Evolutionary conservation across 2,888 invertebrate species (phyloP).

Genomic region (Sphaeridia pumilis): DNA sequence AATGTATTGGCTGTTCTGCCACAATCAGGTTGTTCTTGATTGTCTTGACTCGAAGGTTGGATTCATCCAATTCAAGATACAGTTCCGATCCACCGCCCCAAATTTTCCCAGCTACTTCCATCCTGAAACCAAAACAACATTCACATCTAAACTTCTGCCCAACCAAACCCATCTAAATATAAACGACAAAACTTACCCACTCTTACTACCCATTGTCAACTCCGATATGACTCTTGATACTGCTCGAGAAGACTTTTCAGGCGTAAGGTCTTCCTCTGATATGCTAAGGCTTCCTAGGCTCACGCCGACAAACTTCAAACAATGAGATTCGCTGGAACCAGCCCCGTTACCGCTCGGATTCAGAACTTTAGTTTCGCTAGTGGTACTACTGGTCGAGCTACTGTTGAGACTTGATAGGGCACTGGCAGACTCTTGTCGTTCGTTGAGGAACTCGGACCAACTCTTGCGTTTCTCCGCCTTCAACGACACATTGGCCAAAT

Average conservation of each 20-base stretch:
- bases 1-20: slow-evolving; percentile 87
- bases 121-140: too few relatives aligned
- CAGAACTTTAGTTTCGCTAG: neutral
- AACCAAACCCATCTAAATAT: too few relatives aligned
- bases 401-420: slow-evolving; percentile 7
- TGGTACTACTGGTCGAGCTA: neutral
- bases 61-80: slow-evolving; percentile 89
- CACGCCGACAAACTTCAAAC: slow-evolving; percentile 23
- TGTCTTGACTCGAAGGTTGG: slow-evolving; percentile 80
- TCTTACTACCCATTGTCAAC: slow-evolving; percentile 49
- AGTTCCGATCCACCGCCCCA: slow-evolving; percentile 96
- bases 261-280: slow-evolving; percentile 85
- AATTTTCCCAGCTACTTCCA: slow-evolving; percentile 33
- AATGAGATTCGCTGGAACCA: neutral
- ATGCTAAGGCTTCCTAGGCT: slow-evolving; percentile 47
- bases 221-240: slow-evolving; percentile 96
- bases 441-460: slow-evolving; percentile 29
- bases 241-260: slow-evolving; percentile 85
- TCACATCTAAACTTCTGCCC: too few relatives aligned
- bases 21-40: slow-evolving; percentile 69
- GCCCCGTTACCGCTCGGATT: neutral
- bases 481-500: slow-evolving; percentile 2
- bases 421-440: slow-evolving; percentile 12
- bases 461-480: slow-evolving; percentile 25
- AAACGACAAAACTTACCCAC: slow-evolving; percentile 5